Base-by-base conservation (phyloP, 2,888 invertebrate genomes). In the Athrips mouffetella region DNA sequence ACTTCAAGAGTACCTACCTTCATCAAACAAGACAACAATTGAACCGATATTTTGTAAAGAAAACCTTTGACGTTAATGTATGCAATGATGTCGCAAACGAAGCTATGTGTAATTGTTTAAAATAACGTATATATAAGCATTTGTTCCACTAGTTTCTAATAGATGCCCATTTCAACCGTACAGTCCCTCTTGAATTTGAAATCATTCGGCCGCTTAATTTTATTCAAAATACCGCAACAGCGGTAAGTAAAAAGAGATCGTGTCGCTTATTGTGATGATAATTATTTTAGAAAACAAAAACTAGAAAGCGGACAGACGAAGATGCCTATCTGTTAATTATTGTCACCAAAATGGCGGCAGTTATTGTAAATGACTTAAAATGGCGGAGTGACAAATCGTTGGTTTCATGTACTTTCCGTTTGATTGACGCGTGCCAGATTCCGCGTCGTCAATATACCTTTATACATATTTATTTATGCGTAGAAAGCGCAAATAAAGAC, bases 401-500 rank as follows among this genome's bases (percentile, higher is more conserved):
- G 72, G 76, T 78, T 79, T 80, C 80, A 65, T 78, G 70, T 74
- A 72, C 73, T 76, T 80, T 77, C 72, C 76, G 75, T 83, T 80
- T 88, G 86, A 88, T 87, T 88, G 88, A 88, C 87, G 85, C 85
- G 86, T 80, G 85, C 85, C 80, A 86, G 80, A 84, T 86, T 80
- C 80, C 72, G 63, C 69, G 59, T 69, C 67, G 62, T 60, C 65
- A 77, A 79, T 77, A 78, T 74, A 77, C 76, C 76, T 84, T 79
- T 76, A 80, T 76, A 75, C 78, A 76, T 83, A 84, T 85, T 83
- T 84, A 85, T 83, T 79, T 84, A 81, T 70, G 78, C 75, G 74
- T 84, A 85, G 87, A 88, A 87, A 88, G 87, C 73, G 81, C 85
- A 86, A 86, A 87, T 84, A 87, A 76, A 79, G 76, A 81, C 83